Evolutionary conservation across 53 echinoderm and acorn worm species (phyloP), one percentile per base, ranked within the genome.

Genomic region (Paracentrotus lividus): DNA sequence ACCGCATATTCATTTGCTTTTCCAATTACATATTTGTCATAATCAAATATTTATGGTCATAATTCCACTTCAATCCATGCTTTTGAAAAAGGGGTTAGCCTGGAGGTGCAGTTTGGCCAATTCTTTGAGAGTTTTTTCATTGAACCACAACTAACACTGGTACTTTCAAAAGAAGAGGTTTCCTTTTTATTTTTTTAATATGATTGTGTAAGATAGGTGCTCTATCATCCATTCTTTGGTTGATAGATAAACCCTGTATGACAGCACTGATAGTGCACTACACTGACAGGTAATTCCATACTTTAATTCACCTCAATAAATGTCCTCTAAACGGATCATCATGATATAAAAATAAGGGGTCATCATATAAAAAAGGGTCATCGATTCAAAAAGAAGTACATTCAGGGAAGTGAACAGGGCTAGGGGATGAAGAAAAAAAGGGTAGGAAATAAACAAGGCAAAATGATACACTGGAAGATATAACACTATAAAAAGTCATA

Each of bases 1-100:
- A 14, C 72, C 8, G 33, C 21, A 10, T 10, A 72, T 72, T 10
- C 36, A 72, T 72, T 38, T 72, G 72, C 72, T 40, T 72, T 72
- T 72, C 40, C 21, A 72, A 72, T 36, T 72, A 72, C 72, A 72
- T 72, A 72, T 40, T 72, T 72, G 72, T 40, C 38, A 38, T 38
- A 36, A 72, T 38, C 40, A 72, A 72, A 72, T 72, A 72, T 72
- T 72, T 72, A 40, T 72, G 40, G 36, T 72, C 72, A 36, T 72
- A 72, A 64, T 64, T 72, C 18, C 40, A 36, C 16, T 7, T 40
- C 40, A 72, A 38, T 40, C 72, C 72, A 72, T 15, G 21, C 18
- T 72, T 72, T 6, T 38, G 14, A 72, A 72, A 24, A 72, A 36
- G 21, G 72, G n/a, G 72, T 21, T 3, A 69, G 69, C 16, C 66